Conservation (phyloP, 2,888 invertebrate genomes). For the Zygaena filipendulae region DNA sequence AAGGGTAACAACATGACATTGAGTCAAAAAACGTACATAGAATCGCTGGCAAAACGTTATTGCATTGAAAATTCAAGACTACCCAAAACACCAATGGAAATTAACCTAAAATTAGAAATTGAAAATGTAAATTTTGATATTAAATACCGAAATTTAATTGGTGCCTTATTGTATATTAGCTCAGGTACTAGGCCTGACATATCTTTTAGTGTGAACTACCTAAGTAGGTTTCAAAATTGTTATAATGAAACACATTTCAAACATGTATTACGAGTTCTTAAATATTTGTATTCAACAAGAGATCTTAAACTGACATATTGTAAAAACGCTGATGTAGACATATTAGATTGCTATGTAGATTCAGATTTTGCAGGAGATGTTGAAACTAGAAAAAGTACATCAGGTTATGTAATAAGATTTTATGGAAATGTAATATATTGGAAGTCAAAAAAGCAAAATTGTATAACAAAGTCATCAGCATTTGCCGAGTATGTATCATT, state of each 20-base stretch:
- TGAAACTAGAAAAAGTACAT: slow-evolving; percentile 15
- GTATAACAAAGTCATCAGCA: too few species aligned
- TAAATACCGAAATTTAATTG: slow-evolving; percentile 7
- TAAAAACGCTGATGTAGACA: slow-evolving; percentile 15
- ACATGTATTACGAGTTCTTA: slow-evolving; percentile 17
- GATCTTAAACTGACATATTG: slow-evolving; percentile 16
- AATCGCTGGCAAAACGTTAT: too few species aligned
- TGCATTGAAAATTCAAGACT: too few species aligned
- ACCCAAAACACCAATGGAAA: slow-evolving; percentile 21
- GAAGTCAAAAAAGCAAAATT: too few species aligned
- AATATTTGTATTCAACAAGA: slow-evolving; percentile 18
- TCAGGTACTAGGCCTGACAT: slow-evolving; percentile 10
- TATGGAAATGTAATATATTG: slow-evolving; percentile 13
- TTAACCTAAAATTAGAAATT: slow-evolving; percentile 18
- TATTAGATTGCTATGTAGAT: slow-evolving; percentile 23
- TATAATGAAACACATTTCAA: too few species aligned
- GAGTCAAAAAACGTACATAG: slow-evolving; percentile 19
- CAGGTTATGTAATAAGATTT: slow-evolving; percentile 12
- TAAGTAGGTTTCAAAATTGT: slow-evolving; percentile 12
- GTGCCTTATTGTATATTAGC: slow-evolving; percentile 9
- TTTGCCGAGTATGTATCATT: slow-evolving; percentile 17
- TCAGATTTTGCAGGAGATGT: slow-evolving; percentile 28
- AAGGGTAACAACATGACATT: slow-evolving; percentile 19
- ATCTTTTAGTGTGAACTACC: slow-evolving; percentile 10
- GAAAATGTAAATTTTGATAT: slow-evolving; percentile 9